Percentiles rank a stretch among this genome's conserved stretches.
Conservation (phyloP, 30 jellyfish, hydroid and myxozoan genomes). For the Morbakka virulenta region DNA sequence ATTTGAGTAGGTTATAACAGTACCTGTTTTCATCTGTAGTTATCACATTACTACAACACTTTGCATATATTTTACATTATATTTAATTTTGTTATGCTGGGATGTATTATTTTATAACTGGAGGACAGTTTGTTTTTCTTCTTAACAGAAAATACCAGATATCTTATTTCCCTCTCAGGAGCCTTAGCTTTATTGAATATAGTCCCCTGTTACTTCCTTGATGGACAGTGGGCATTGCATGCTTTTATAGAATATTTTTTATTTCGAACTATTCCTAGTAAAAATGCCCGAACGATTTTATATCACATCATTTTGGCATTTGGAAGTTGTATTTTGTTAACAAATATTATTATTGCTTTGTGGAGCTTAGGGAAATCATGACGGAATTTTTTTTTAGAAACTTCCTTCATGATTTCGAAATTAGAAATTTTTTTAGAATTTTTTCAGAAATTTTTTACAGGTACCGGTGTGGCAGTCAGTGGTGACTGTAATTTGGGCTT, state of each 20-base stretch:
- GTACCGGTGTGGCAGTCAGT: too few species aligned
- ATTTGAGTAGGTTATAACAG: too few species aligned
- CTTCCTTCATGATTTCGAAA: too few species aligned
- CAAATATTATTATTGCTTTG: constrained; percentile 62
- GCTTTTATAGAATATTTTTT: constrained; percentile 69
- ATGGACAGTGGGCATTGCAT: constrained; percentile 78
- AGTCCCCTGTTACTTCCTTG: constrained; percentile 85
- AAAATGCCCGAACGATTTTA: constrained; percentile 18
- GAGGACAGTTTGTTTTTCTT: not conserved
- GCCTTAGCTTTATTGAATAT: constrained; percentile 84
- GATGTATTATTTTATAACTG: not conserved
- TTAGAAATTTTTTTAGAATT: too few species aligned
- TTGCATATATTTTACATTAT: too few species aligned
- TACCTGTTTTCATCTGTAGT: too few species aligned
- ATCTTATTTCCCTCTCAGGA: constrained; percentile 77
- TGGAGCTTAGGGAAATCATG: constrained; percentile 39
- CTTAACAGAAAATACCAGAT: constrained; percentile 29
- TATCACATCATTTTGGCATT: constrained; percentile 45
- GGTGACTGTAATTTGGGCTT: too few species aligned
- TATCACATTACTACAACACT: too few species aligned
- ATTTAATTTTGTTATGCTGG: not conserved
- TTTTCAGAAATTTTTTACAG: too few species aligned
- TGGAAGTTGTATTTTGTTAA: constrained; percentile 39
- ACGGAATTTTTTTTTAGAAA: too few species aligned
- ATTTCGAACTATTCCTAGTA: constrained; percentile 14